phyloP scores from a whole-genome alignment of 2,113 vertebrate species.

The Sitta europaea region DNA sequence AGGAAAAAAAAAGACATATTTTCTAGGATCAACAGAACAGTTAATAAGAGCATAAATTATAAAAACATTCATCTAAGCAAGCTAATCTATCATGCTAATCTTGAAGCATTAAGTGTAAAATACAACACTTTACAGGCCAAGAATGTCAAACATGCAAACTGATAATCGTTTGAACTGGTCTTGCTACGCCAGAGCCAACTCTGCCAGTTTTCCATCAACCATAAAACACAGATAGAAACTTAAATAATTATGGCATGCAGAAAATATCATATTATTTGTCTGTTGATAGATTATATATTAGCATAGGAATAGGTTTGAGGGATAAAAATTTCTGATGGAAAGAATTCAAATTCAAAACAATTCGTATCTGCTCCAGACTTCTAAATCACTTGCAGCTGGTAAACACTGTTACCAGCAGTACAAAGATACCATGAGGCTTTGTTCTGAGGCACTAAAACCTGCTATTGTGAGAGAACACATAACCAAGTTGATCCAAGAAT shows the following conservation, averaged over 20 bases:
- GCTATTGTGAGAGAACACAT: not conserved
- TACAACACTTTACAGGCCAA: not conserved
- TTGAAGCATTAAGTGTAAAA: constrained; percentile 38
- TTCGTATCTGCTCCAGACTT: not conserved
- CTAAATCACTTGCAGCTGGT: constrained; percentile 3
- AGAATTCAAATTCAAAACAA: not conserved
- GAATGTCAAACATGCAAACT: constrained; percentile 18
- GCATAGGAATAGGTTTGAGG: not conserved
- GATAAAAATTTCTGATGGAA: not conserved
- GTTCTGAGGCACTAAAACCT: not conserved
- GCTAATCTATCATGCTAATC: constrained; percentile 46
- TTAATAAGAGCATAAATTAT: constrained; percentile 9
- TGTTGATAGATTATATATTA: not conserved
- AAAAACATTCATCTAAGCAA: constrained; percentile 9
- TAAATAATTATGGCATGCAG: not conserved
- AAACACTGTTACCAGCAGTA: not conserved
- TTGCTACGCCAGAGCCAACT: not conserved
- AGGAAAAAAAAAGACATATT: not conserved
- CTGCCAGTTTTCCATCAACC: constrained; percentile 21
- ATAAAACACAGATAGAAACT: not conserved
- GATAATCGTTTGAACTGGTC: not conserved
- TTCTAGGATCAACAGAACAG: not conserved
- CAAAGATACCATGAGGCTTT: not conserved
- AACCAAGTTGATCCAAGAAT: not conserved
- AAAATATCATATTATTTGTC: not conserved